A percentile compares a stretch with the other conserved stretches of the same genome.
These are phyloP conservation scores for Acronicta alni DNA, from an alignment of 2,888 invertebrate species.

Conservation along the genomic window DNA sequence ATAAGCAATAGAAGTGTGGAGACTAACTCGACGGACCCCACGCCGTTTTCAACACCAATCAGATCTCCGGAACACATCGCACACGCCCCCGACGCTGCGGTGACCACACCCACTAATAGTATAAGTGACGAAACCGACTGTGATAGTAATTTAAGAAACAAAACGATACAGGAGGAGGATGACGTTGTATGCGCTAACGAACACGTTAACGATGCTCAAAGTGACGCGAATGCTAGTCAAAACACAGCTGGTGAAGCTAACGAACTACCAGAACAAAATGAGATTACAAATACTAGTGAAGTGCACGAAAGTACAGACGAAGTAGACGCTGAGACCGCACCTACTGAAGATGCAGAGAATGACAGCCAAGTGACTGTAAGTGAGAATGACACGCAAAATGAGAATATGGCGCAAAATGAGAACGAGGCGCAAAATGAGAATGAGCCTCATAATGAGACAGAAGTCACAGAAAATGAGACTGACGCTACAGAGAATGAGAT, in stretches of 20 bases:
- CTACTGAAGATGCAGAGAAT: constrained; percentile 14
- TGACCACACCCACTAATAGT: constrained; percentile 68
- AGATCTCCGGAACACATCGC: constrained; percentile 70
- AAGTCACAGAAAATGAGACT: constrained; percentile 31
- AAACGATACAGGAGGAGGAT: constrained; percentile 77
- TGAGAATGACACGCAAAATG: constrained; percentile 7
- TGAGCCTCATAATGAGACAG: constrained; percentile 44
- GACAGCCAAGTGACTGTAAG: constrained; percentile 23
- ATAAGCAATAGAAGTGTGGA: constrained; percentile 81
- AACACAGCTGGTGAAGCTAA: constrained; percentile 30
- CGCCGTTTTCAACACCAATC: constrained; percentile 80
- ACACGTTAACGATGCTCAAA: constrained; percentile 65
- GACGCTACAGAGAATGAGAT: constrained; percentile 30
- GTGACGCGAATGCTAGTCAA: constrained; percentile 74
- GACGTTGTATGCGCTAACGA: constrained; percentile 85
- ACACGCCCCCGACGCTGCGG: constrained; percentile 30
- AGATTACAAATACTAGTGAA: constrained; percentile 30
- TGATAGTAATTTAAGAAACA: constrained; percentile 86
- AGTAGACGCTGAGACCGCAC: constrained; percentile 21
- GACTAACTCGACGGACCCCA: constrained; percentile 76
- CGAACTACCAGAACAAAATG: constrained; percentile 33
- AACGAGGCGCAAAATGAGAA: constrained; percentile 12
- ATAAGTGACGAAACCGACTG: constrained; percentile 84
- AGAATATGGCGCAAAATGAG: constrained; percentile 14
- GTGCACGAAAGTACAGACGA: constrained; percentile 29